Conservation (phyloP, 2,797 vertebrate species). For the Rhinoraja longicauda region DNA sequence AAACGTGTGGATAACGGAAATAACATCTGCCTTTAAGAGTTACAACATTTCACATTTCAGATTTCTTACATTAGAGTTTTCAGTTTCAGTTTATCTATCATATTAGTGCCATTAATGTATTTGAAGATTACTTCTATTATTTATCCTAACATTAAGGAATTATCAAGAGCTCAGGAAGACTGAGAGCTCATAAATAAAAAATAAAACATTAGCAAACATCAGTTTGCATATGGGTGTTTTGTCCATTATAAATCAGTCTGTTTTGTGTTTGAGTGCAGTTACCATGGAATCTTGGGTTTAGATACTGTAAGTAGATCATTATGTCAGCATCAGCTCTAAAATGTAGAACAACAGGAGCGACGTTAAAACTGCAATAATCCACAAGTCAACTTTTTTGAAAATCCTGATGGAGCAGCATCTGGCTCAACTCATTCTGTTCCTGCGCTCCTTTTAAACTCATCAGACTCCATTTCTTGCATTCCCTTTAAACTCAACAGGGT, state of each 20-base stretch:
- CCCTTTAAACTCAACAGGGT: too few species aligned
- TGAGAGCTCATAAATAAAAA: not conserved
- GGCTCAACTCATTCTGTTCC: too few species aligned
- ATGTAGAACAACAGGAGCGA: not conserved
- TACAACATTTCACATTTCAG: not conserved
- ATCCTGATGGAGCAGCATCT: too few species aligned
- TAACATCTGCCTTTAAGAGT: not conserved
- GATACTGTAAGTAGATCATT: not conserved
- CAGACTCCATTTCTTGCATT: too few species aligned
- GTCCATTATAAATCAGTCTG: not conserved
- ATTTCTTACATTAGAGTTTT: not conserved
- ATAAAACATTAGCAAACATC: not conserved
- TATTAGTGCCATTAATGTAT: not conserved
- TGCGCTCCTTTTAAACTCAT: too few species aligned
- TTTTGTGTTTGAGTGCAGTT: not conserved
- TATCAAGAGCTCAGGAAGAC: not conserved
- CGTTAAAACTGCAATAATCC: too few species aligned
- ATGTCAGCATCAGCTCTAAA: not conserved
- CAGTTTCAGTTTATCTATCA: not conserved
- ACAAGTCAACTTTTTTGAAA: too few species aligned
- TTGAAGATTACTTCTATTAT: not conserved
- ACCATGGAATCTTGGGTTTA: not conserved
- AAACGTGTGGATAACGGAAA: not conserved
- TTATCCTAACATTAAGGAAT: not conserved
- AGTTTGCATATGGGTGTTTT: not conserved